phyloP scores from a whole-genome alignment of 2,797 vertebrate genomes.

The Dendrocincla fuliginosa region DNA sequence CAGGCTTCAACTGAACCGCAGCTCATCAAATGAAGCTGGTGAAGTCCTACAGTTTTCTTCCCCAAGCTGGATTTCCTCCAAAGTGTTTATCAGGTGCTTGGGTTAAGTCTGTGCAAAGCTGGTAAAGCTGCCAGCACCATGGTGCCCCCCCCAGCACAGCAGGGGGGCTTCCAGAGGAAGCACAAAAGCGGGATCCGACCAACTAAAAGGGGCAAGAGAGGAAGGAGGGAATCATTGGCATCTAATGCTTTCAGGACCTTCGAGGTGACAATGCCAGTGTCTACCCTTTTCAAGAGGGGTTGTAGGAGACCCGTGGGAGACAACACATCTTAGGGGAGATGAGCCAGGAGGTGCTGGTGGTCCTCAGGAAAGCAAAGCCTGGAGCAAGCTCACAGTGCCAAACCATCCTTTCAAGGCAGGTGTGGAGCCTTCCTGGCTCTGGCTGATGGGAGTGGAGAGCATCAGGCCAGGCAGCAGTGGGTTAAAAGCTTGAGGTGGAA shows the following conservation, averaged over 20 bases:
- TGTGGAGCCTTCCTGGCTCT: neutral
- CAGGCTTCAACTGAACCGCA: neutral
- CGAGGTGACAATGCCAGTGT: neutral
- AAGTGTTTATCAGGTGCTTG: neutral
- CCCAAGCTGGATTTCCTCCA: neutral
- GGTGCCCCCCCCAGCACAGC: neutral
- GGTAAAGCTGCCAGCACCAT: neutral
- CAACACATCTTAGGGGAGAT: rapidly evolving
- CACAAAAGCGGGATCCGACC: neutral
- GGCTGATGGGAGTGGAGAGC: neutral
- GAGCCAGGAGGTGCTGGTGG: neutral
- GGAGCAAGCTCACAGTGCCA: neutral
- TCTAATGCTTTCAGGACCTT: neutral
- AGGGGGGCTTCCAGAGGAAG: neutral
- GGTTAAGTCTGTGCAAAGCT: neutral
- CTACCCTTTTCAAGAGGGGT: neutral
- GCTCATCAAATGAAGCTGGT: rapidly evolving
- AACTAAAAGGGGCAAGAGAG: conserved; percentile 1
- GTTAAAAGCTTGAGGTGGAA: conserved; percentile 37
- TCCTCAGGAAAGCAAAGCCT: neutral
- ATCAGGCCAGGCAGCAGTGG: neutral
- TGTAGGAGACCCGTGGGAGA: neutral
- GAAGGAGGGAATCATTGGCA: neutral
- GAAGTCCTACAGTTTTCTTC: neutral
- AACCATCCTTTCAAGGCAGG: neutral